Evolutionary conservation across 2,113 vertebrate genomes (phyloP).

Genomic region (Lycocorax pyrrhopterus): DNA sequence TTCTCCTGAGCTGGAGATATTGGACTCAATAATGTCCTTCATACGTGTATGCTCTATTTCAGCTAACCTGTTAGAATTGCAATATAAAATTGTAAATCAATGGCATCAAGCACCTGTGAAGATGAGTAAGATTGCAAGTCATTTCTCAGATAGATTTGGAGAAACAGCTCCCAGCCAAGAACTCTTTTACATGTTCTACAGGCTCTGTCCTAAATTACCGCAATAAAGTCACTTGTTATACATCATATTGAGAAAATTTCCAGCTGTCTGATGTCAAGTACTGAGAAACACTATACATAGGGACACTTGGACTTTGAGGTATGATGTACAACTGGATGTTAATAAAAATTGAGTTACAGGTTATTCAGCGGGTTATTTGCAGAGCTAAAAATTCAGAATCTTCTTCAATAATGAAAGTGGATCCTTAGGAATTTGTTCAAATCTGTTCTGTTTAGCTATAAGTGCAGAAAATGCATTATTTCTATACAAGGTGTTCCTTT

Average conservation of each 20-base stretch:
- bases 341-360: constrained; percentile 43
- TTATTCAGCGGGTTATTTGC: constrained; percentile 18
- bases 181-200: constrained; percentile 56
- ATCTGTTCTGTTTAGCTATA: neutral
- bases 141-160: constrained; percentile 63
- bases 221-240: constrained; percentile 61
- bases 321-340: constrained; percentile 10
- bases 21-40: constrained; percentile 68
- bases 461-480: neutral
- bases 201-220: constrained; percentile 58
- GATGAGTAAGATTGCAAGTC: constrained; percentile 63
- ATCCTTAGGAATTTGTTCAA: constrained; percentile 21
- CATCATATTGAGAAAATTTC: constrained; percentile 53
- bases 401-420: neutral
- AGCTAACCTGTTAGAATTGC: constrained; percentile 69
- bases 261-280: constrained; percentile 50
- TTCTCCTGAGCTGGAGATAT: constrained; percentile 66
- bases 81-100: constrained; percentile 67
- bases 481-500: neutral
- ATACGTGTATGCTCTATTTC: constrained; percentile 65
- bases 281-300: constrained; percentile 7
- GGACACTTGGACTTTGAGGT: constrained; percentile 34
- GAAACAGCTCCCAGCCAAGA: constrained; percentile 58
- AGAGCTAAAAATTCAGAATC: constrained; percentile 34
- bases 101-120: constrained; percentile 67